Base-by-base conservation (phyloP, 1,140 invertebrate species). In the Polypedilum vanderplanki region DNA sequence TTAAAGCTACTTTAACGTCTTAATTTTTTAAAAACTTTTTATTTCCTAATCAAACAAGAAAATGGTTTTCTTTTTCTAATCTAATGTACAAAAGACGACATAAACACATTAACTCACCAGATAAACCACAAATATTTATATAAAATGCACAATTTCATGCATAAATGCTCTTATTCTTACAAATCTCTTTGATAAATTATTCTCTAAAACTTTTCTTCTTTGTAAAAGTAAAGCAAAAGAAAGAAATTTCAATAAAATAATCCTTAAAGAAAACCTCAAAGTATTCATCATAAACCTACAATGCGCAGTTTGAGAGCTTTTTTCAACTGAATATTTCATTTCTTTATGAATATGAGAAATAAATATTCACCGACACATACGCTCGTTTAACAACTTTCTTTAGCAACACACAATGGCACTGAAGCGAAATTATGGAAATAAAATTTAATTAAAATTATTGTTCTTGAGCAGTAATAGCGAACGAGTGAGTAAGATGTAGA, bases 371-470 rank as follows among this genome's bases (percentile, higher is more conserved):
- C 24, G 24, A 33, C 24, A 33, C 24, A 33, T 33, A 33, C 24
- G 24, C 24, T 33, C 24, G 24, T 33, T 33, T 33, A 33, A 33
- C 24, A 33, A 33, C 24, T 33, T 33, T 33, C 24, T 33, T 33
- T 33, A 33, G 24, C 24, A 33, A 33, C 24, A 33, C 24, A 33
- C 24, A n/a, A n/a, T 3, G n/a, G n/a, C 46, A 12, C 12, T 57
- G 46, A n/a, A 57, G 46, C n/a, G 46, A 57, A 57, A 57, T 57
- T 57, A 57, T 57, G 46, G 15, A 57, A 57, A 57, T 57, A 57
- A 57, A 57, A 57, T 57, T 57, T 57, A 57, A 57, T 57, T 57
- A 57, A 57, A 57, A 57, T 57, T 57, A 57, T 57, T 57, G 46
- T 57, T 57, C n/a, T n/a, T 15, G 12, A 57, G 24, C 24, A 33